Percentiles rank a stretch among this genome's conserved stretches.
phyloP scores from a whole-genome alignment of 2,888 invertebrate genomes.

The Chouioia cunea region DNA sequence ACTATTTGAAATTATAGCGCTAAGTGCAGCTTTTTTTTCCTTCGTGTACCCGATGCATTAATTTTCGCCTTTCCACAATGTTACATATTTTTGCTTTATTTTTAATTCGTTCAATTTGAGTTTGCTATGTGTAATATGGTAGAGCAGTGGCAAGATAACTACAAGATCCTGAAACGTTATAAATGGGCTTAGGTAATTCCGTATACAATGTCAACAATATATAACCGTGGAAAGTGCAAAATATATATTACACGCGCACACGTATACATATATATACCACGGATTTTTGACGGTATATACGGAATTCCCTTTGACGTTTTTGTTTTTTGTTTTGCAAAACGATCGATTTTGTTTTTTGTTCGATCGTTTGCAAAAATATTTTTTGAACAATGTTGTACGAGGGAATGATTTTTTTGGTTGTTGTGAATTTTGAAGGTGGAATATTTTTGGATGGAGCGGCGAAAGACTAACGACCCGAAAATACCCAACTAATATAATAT shows the following conservation, averaged over 20 bases:
- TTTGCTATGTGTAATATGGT: too few species aligned
- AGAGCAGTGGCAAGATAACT: constrained; percentile 14
- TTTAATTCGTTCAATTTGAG: constrained; percentile 23
- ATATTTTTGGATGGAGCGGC: constrained; percentile 29
- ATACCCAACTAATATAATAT: constrained; percentile 22
- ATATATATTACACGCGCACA: neutral
- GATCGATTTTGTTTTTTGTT: neutral
- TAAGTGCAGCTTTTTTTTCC: constrained; percentile 36
- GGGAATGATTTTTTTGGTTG: too few species aligned
- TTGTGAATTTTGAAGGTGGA: neutral
- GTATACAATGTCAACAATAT: constrained; percentile 26
- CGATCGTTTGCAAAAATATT: neutral
- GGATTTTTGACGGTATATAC: constrained; percentile 48
- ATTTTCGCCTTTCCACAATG: constrained; percentile 12
- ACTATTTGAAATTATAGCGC: neutral
- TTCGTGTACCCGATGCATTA: neutral
- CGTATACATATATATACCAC: constrained; percentile 38
- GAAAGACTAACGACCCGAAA: constrained; percentile 31
- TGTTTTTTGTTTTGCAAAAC: constrained; percentile 6
- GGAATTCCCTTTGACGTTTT: constrained; percentile 44
- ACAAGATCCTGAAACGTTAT: constrained; percentile 24
- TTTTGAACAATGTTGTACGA: constrained; percentile 1
- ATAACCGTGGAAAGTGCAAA: constrained; percentile 10
- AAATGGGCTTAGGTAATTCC: constrained; percentile 46
- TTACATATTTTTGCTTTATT: constrained; percentile 8